A percentile compares a stretch with the other conserved stretches of the same genome.
Conservation (phyloP, 2,113 vertebrate species). For the Orthonyx spaldingii region DNA sequence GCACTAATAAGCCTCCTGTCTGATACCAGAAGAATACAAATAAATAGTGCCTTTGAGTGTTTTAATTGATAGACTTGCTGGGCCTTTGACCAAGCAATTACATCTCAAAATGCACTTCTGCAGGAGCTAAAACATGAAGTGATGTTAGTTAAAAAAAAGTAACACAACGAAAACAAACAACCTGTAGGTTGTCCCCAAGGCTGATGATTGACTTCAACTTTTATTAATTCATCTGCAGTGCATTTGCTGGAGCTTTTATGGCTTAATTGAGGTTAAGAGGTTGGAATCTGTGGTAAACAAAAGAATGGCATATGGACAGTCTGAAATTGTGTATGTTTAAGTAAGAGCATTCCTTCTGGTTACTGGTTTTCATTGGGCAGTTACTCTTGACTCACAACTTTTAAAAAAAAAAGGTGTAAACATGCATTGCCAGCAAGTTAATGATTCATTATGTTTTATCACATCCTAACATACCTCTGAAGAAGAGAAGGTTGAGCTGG, state of each 20-base stretch:
- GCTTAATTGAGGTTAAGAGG: conserved; percentile 65
- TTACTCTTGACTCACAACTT: neutral
- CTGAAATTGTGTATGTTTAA: conserved; percentile 36
- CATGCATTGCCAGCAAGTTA: neutral
- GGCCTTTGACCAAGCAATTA: neutral
- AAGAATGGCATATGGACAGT: conserved; percentile 41
- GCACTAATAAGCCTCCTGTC: neutral
- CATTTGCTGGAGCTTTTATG: conserved; percentile 17
- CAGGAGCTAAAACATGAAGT: neutral
- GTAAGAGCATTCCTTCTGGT: conserved; percentile 19
- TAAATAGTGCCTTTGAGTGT: neutral
- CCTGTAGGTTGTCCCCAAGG: neutral
- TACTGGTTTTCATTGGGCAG: neutral
- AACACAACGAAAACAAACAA: neutral
- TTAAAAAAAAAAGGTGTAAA: neutral
- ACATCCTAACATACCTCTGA: neutral
- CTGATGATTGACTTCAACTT: conserved; percentile 2
- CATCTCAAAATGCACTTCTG: neutral
- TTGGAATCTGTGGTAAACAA: conserved; percentile 47
- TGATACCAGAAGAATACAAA: conserved; percentile 2
- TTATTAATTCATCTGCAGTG: conserved; percentile 56
- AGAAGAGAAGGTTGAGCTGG: conserved; percentile 6
- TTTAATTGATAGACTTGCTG: neutral
- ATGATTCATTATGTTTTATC: conserved; percentile 51
- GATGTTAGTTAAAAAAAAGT: neutral